Evolutionary conservation across 2,888 invertebrate species (phyloP).

Genomic region (Metacarcinus magister): DNA sequence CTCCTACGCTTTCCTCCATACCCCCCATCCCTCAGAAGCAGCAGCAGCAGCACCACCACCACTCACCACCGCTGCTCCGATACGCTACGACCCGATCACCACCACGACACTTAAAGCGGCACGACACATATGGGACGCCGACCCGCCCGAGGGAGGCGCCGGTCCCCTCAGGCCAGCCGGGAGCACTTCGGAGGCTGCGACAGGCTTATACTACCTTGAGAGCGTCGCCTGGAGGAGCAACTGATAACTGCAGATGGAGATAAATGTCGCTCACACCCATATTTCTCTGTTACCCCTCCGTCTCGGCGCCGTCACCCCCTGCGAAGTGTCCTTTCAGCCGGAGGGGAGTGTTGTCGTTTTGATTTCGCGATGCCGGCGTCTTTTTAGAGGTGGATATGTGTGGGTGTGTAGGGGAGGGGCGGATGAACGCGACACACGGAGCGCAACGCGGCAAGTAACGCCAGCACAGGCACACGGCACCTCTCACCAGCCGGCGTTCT

Average conservation of each 20-base stretch:
- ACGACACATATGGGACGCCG: conserved; percentile 26
- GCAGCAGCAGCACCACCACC: conserved; percentile 40
- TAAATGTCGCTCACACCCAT: not conserved
- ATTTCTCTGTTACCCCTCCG: not conserved
- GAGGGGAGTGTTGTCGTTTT: not conserved
- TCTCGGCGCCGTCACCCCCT: not conserved
- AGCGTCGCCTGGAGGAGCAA: not conserved
- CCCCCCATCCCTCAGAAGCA: not conserved
- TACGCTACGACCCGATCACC: not conserved
- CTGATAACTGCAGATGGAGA: not conserved
- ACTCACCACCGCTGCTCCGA: conserved; percentile 31
- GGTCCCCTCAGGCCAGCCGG: conserved; percentile 34
- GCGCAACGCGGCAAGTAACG: conserved; percentile 51
- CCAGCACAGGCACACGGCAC: conserved; percentile 62
- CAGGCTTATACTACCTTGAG: not conserved
- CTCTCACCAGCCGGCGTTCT: conserved; percentile 72
- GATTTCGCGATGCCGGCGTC: not conserved
- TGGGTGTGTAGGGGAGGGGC: conserved; percentile 31
- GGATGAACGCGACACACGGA: conserved; percentile 48
- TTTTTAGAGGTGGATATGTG: not conserved
- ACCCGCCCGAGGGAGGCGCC: conserved; percentile 21
- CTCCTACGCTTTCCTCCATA: conserved; percentile 36
- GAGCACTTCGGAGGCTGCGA: not conserved
- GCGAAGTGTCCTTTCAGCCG: not conserved
- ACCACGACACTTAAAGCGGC: conserved; percentile 31